A percentile compares a stretch with the other conserved stretches of the same genome.
phyloP scores from a whole-genome alignment of 37 sponge, comb jelly and placozoan species.

The Cladorhizidae sp. region DNA sequence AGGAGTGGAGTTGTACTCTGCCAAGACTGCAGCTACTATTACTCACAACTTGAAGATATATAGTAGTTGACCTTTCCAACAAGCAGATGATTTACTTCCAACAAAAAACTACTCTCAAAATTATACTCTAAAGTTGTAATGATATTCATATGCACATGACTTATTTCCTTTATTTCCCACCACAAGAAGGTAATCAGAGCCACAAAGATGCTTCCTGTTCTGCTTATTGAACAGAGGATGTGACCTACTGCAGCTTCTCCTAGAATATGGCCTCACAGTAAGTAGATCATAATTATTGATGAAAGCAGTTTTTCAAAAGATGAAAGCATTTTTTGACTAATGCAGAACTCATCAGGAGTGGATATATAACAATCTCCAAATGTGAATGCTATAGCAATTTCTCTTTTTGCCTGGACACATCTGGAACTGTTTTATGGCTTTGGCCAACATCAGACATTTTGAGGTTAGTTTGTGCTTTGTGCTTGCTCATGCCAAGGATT shows the following conservation, averaged over 20 bases:
- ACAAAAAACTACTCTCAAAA: neutral
- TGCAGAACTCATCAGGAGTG: too few species aligned
- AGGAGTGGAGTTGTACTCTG: slow-evolving; percentile 1
- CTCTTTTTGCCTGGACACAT: neutral
- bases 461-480: slow-evolving; percentile 7
- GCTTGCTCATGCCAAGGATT: too few species aligned
- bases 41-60: neutral
- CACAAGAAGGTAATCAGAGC: neutral
- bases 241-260: too few species aligned
- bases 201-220: too few species aligned
- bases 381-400: neutral
- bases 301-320: too few species aligned
- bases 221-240: too few species aligned
- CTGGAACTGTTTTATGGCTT: neutral
- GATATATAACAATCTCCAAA: neutral
- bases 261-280: too few species aligned
- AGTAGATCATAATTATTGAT: too few species aligned
- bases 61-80: neutral
- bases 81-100: neutral
- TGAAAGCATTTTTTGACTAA: too few species aligned
- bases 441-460: neutral
- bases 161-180: slow-evolving; percentile 17
- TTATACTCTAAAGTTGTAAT: slow-evolving; percentile 7
- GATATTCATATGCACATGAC: slow-evolving; percentile 21
- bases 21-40: slow-evolving; percentile 1